phyloP scores from a whole-genome alignment of 2,888 invertebrate species.

The Tanytarsus gracilentus region DNA sequence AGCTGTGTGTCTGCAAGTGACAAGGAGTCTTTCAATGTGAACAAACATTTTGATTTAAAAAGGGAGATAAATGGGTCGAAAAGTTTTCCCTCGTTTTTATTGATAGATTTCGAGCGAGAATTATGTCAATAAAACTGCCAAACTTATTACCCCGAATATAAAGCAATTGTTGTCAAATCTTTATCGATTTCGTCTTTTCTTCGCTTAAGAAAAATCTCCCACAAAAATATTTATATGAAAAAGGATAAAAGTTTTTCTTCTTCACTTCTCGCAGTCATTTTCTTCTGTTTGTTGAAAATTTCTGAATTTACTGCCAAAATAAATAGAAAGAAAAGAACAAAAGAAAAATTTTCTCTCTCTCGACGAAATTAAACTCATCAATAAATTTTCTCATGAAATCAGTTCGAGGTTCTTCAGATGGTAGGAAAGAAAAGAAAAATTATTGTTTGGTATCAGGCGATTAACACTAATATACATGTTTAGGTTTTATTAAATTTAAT shows the following conservation, averaged over 20 bases:
- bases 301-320: neutral
- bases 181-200: too few species aligned
- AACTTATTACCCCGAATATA: constrained; percentile 5
- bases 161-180: neutral
- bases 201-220: too few species aligned
- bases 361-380: constrained; percentile 19
- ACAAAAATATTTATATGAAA: neutral
- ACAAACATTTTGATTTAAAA: too few species aligned
- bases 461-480: too few species aligned
- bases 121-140: too few species aligned
- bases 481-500: too few species aligned
- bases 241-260: neutral
- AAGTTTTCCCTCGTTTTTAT: too few species aligned
- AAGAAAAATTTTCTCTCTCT: too few species aligned
- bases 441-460: neutral
- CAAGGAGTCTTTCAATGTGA: too few species aligned
- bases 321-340: constrained; percentile 10
- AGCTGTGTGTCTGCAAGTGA: too few species aligned
- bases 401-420: neutral
- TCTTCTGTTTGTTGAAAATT: neutral
- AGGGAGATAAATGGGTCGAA: too few species aligned
- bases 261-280: neutral
- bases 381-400: neutral
- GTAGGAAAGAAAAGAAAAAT: neutral
- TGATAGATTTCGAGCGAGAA: too few species aligned